phyloP scores from a whole-genome alignment of 2,113 vertebrate species.

The Psittacara wagleri region DNA sequence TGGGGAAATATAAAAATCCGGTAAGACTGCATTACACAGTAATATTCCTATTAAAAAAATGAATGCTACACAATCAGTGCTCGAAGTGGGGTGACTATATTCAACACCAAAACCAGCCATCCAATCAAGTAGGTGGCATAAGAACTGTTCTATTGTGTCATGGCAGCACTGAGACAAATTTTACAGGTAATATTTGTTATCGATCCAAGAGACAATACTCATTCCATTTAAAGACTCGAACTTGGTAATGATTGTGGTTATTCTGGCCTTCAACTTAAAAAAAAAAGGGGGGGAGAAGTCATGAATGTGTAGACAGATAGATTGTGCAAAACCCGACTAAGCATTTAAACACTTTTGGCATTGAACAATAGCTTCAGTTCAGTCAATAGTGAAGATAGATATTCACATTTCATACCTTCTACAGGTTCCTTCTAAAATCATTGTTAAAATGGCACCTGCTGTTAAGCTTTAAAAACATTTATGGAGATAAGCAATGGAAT shows the following conservation, averaged over 20 bases:
- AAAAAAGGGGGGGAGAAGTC: fast-evolving
- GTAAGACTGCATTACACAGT: not conserved
- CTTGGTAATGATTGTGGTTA: not conserved
- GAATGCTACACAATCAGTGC: not conserved
- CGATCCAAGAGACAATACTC: not conserved
- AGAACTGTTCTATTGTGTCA: not conserved
- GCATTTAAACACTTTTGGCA: not conserved
- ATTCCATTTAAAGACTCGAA: not conserved
- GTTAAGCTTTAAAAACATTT: not conserved
- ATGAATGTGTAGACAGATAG: not conserved
- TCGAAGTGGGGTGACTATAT: not conserved
- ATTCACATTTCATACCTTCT: not conserved
- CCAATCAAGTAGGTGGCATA: not conserved
- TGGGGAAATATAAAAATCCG: not conserved
- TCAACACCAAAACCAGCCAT: not conserved
- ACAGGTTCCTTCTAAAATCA: not conserved
- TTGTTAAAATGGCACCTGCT: not conserved
- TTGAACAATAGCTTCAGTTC: not conserved
- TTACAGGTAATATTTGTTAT: not conserved
- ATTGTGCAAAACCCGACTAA: not conserved
- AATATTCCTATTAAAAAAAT: not conserved
- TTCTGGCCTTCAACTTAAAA: not conserved
- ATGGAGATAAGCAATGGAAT: not conserved
- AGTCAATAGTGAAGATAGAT: not conserved
- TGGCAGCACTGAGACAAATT: not conserved